These are phyloP conservation scores for Actinia tenebrosa DNA, from an alignment of 64 coral and sea anemone genomes.

Conservation along the genomic window DNA sequence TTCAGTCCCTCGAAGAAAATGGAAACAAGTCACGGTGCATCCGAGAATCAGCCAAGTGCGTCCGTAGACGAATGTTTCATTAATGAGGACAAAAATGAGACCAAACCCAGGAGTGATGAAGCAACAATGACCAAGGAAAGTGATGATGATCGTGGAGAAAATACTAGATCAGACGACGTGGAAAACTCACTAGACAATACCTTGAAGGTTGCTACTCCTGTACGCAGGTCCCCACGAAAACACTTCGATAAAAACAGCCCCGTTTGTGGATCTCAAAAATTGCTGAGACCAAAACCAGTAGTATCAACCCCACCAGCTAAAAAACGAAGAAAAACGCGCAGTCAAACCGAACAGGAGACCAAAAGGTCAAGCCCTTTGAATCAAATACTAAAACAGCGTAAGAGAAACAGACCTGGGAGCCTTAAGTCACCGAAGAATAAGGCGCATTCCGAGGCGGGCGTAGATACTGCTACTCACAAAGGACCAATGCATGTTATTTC, in stretches of 20 bases:
- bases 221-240: not conserved
- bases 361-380: constrained; percentile 75
- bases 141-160: not conserved
- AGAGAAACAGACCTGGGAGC: constrained; percentile 22
- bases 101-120: not conserved
- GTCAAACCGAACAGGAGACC: constrained; percentile 42
- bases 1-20: constrained; percentile 2
- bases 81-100: not conserved
- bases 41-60: not conserved
- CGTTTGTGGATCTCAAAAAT: not conserved
- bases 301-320: constrained; percentile 45
- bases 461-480: not conserved
- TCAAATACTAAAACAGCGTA: constrained; percentile 85
- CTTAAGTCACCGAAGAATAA: constrained; percentile 32
- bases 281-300: not conserved
- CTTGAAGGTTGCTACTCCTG: not conserved
- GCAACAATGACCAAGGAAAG: not conserved
- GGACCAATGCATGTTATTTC: constrained; percentile 6
- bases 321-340: constrained; percentile 24
- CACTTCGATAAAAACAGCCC: not conserved
- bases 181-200: not conserved
- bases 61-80: not conserved
- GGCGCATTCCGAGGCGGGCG: not conserved
- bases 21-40: not conserved
- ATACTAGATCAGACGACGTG: not conserved